Conservation (phyloP, 2,113 vertebrate species). For the Corythornis cristatus region DNA sequence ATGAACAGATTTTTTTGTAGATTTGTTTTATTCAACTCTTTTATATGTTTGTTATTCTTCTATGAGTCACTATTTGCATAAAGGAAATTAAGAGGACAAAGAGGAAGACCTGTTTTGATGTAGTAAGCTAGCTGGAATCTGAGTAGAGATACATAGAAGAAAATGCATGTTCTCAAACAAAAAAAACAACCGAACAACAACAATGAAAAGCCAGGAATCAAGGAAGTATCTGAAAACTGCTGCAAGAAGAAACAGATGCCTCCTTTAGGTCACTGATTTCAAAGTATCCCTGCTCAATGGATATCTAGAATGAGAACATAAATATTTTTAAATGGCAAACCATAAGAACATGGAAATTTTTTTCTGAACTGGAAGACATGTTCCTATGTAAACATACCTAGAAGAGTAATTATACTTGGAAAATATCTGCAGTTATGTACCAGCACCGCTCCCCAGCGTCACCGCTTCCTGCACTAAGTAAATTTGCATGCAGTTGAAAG, state of each 20-base stretch:
- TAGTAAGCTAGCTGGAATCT: neutral
- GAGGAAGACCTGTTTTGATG: neutral
- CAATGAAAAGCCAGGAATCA: neutral
- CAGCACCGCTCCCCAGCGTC: neutral
- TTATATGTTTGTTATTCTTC: neutral
- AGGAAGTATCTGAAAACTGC: conserved; percentile 21
- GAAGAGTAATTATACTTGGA: neutral
- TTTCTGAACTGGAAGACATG: neutral
- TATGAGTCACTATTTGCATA: neutral
- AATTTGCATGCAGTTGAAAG: neutral
- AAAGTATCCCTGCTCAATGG: neutral
- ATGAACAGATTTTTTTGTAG: neutral
- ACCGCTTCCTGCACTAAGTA: neutral
- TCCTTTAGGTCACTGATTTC: conserved; percentile 28
- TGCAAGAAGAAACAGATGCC: conserved; percentile 34
- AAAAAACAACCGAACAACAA: neutral
- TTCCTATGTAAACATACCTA: neutral
- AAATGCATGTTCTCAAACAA: neutral
- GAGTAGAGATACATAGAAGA: neutral
- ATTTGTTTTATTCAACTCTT: neutral
- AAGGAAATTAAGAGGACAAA: conserved; percentile 21
- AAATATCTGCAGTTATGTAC: neutral
- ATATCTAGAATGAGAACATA: neutral
- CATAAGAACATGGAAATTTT: neutral
- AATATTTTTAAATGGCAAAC: neutral